A percentile compares a stretch with the other conserved stretches of the same genome.
These are phyloP conservation scores for Spea multiplicata DNA, from an alignment of 2,113 vertebrate species.

Conservation along the genomic window DNA sequence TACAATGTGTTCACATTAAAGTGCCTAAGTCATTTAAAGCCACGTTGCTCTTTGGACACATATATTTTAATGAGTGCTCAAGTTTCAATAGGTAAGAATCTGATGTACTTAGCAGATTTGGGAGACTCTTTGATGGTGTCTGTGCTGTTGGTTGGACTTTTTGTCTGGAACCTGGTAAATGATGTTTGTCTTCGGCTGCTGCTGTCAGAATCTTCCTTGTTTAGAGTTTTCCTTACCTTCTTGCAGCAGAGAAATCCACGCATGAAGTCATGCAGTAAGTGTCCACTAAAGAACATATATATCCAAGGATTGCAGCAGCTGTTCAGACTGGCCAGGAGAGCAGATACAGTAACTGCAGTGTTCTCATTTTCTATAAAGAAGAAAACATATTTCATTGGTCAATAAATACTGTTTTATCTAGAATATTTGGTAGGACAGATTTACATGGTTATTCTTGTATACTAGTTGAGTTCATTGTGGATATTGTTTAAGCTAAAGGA, in stretches of 20 bases:
- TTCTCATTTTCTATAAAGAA: conserved; percentile 81
- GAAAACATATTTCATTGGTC: conserved; percentile 18
- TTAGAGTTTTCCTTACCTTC: conserved; percentile 63
- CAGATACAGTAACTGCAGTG: conserved; percentile 82
- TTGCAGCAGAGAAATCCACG: conserved; percentile 78
- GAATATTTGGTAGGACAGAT: too few relatives aligned
- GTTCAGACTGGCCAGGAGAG: conserved; percentile 88
- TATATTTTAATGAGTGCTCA: conserved; percentile 51
- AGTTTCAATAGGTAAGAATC: conserved; percentile 68
- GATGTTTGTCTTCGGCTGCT: conserved; percentile 78
- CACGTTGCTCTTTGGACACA: neutral
- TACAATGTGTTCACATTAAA: neutral
- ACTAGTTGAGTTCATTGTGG: neutral
- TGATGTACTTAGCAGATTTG: conserved; percentile 63
- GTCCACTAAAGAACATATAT: conserved; percentile 97
- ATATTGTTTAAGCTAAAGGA: neutral
- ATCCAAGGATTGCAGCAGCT: conserved; percentile 98
- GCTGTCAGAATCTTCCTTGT: conserved; percentile 88
- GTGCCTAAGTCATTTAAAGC: conserved; percentile 12
- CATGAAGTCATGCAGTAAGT: conserved; percentile 87
- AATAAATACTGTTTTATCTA: too few relatives aligned
- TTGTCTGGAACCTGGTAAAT: conserved; percentile 73
- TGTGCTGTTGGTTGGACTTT: conserved; percentile 77
- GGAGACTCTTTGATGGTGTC: conserved; percentile 75
- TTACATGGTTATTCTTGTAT: too few relatives aligned